Conservation (phyloP, 2,113 vertebrate species). For the Halichoeres trimaculatus region DNA sequence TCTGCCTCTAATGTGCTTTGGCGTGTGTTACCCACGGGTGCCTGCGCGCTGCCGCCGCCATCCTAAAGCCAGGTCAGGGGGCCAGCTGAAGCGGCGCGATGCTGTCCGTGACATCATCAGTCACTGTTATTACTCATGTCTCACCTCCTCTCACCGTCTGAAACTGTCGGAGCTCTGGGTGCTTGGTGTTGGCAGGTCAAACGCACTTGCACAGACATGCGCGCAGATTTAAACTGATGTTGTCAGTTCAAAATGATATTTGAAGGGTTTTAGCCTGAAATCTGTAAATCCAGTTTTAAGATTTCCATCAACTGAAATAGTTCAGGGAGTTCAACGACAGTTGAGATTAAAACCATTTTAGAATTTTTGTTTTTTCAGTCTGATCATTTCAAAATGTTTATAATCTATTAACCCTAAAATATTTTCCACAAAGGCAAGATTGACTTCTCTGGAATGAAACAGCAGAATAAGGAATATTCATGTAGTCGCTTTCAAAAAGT, state of each 20-base stretch:
- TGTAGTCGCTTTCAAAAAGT: no score
- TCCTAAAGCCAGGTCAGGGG: constrained; percentile 72
- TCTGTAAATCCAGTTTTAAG: constrained; percentile 18
- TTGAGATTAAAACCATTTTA: background rate
- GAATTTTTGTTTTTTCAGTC: no score
- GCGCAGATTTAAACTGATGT: constrained; percentile 14
- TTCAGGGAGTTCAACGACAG: background rate
- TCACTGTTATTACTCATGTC: constrained; percentile 69
- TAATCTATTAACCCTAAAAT: no score
- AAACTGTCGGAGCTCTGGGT: constrained; percentile 52
- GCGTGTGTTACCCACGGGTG: constrained; percentile 77
- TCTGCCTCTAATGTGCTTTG: constrained; percentile 76
- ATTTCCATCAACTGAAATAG: constrained; percentile 1
- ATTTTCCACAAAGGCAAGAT: no score
- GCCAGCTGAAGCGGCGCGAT: constrained; percentile 57
- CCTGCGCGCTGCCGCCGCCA: constrained; percentile 56
- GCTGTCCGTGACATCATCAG: constrained; percentile 76
- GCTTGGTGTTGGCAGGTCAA: constrained; percentile 13
- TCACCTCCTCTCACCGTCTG: constrained; percentile 75
- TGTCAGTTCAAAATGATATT: constrained; percentile 19
- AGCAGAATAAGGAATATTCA: no score
- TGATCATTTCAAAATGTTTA: no score
- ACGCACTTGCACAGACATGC: constrained; percentile 17
- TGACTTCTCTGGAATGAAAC: no score
- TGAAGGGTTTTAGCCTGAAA: constrained; percentile 17